Base-by-base conservation (phyloP, 92 coral and sea anemone genomes). In the Desmophyllum pertusum region DNA sequence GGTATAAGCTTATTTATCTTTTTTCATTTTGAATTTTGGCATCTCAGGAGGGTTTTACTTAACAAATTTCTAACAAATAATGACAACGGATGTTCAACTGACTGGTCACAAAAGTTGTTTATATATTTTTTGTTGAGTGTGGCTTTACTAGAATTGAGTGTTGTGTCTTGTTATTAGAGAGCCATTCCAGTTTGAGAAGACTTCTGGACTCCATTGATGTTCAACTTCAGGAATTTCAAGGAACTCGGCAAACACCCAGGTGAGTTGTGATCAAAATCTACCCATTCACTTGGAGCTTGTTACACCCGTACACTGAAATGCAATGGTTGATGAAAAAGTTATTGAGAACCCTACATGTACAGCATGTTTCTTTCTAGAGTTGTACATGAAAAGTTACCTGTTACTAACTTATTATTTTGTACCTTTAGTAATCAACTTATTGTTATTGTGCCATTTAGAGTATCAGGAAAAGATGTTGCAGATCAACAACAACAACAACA, bases 171-270 rank as follows among this genome's bases (percentile, higher is more conserved):
- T 35, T 4, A 45, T 37, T 52, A 93, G 98, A 78, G 27, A 89
- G 83, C 63, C 98, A 95, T 69, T 71, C 84, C 53, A 67, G 86
- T 39, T 50, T 95, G 68, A 93, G 91, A 73, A 80, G 53, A 31
- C 84, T 93, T 17, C 83, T 95, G 55, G 86, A 95, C 75, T 88
- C 97, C 46, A 85, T 95, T 66, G 98, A 93, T 45, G 81, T 59
- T 55, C 95, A 93, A 79, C 76, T 95, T 30, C 89, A 76, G 55
- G 80, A 90, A 61, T 62, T 75, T 36, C 87, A 91, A 75, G 89
- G 55, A 38, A 89, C 43, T 29, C n/a, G 21, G 37, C 31, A 36
- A 41, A 51, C 51, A 25, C 30, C 52, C 2, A 51, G 85, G 86
- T 82, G 46, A 70, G 84, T n/a, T 17, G 2, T 80, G 33, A 19